Base-by-base conservation (phyloP, 2,797 vertebrate genomes). In the Semaprochilodus insignis region DNA sequence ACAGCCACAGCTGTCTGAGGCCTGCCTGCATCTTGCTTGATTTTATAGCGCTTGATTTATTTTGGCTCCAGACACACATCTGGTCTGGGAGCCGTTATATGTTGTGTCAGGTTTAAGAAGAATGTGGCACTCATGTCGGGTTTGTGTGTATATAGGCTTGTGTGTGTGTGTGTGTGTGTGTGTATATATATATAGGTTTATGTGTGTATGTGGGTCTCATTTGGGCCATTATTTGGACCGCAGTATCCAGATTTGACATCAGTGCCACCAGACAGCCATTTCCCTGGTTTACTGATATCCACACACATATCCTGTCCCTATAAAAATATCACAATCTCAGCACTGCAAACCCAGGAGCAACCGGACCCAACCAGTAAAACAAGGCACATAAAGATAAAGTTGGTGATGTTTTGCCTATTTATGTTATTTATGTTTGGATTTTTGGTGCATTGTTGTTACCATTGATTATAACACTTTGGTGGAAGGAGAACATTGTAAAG, bases 141-240 rank as follows among this genome's bases (percentile, higher is more conserved):
- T 16, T 23, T 65, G 76, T 74, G 77, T 62, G 74, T 48, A 71
- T 77, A 19, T 65, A 67, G 52, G 69, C 48, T 67, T 80, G 52
- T 51, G 60, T 75, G 60, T 74, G 71, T 63, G 34, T 78, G 16
- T 65, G 74, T 63, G 73, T 54, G 67, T 81, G 52, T 51, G 65
- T 75, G 10, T 48, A 48, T 13, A 14, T 23, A 14, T 73, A 17
- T 77, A 19, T 65, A 67, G 52, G 69, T 54, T 67, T 80, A 44
- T 51, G 60, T 75, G 60, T 74, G 71, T 63, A 23, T 78, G 16
- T 65, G 74, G n/a, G 25, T 34, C 44, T 51, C 44, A 52, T 71
- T 16, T 48, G n/a, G 48, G 44, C 44, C 69, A 51, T 71, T 71
- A 16, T 71, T 51, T 71, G 44, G n/a, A 51, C 0, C 4, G 48